phyloP scores from a whole-genome alignment of 2,113 vertebrate species.

The Fulica atra region DNA sequence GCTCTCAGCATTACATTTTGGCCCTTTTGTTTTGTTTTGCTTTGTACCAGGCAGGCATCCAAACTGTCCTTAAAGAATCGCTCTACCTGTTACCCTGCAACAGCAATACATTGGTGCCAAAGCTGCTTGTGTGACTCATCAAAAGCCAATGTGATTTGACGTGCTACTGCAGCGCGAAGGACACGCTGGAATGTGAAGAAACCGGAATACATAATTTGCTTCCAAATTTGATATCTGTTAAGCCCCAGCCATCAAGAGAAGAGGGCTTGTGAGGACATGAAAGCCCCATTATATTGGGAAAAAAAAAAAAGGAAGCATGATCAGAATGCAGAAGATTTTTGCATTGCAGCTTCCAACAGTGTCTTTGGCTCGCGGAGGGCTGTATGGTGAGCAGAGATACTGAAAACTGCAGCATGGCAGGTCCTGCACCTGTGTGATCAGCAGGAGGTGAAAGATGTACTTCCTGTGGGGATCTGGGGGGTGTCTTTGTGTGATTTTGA shows the following conservation, averaged over 20 bases:
- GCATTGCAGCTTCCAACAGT: background rate
- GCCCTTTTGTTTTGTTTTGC: background rate
- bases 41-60: conserved; percentile 8
- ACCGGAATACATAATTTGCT: background rate
- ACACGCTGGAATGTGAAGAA: background rate
- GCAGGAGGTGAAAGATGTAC: background rate
- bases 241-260: background rate
- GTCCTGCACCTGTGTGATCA: background rate
- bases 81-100: conserved; percentile 27
- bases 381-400: background rate
- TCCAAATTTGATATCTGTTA: background rate
- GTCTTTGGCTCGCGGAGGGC: rapidly evolving
- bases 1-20: background rate
- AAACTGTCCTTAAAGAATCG: background rate
- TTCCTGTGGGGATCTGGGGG: rapidly evolving
- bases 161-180: background rate
- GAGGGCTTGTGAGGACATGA: background rate
- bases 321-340: background rate
- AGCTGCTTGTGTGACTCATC: background rate
- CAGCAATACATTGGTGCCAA: background rate
- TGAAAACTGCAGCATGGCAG: background rate
- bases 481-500: background rate
- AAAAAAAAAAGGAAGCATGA: background rate
- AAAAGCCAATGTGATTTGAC: background rate
- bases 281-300: background rate